Base-by-base conservation (phyloP, 2,113 vertebrate genomes). In the Chaetura pelagica region DNA sequence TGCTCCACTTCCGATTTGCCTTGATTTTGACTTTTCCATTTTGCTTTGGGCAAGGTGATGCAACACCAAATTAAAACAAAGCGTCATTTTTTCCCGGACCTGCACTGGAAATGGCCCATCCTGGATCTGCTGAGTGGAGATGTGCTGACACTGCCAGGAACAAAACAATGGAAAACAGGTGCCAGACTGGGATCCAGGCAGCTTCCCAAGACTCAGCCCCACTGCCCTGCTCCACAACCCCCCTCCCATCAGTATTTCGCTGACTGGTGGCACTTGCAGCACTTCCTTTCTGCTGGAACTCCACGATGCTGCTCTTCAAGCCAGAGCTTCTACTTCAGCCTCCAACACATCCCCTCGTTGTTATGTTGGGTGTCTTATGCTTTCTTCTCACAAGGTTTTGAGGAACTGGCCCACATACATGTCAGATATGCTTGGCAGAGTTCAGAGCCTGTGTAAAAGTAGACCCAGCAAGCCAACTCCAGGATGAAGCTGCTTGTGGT, bases 151-250 rank as follows among this genome's bases (percentile, higher is more conserved):
- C 17, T 19, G 24, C 30, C 46, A 89, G 22, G 14, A 44, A 58
- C 44, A 42, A 5, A 42, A 59, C 34, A 23, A 22, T 0, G 2
- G 26, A 59, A 91, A 55, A 75, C 0, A 40, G 49, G 10, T 89
- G 46, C 84, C 73, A 79, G 52, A 58, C 14, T 2, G 0, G 92
- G 94, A 69, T 40, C 32, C 15, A 2, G 34, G n/a, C 58, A 64
- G 20, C 67, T 85, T 89, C 49, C 34, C 44, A 61, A 71, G 84
- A 48, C 19, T 51, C 63, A 71, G 49, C 38, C 17, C 22, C 34
- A 30, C 11, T 4, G 3, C 29, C 23, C 27, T 63, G 32, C 63
- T 87, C 7, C 0, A 9, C 9, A 4, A 19, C 2, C 0, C 51
- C 67, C 27, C 57, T 66, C 58, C 35, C n/a, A 10, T 14, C 16